Evolutionary conservation across 2,797 vertebrate genomes (phyloP).

Genomic region (Masticophis lateralis): DNA sequence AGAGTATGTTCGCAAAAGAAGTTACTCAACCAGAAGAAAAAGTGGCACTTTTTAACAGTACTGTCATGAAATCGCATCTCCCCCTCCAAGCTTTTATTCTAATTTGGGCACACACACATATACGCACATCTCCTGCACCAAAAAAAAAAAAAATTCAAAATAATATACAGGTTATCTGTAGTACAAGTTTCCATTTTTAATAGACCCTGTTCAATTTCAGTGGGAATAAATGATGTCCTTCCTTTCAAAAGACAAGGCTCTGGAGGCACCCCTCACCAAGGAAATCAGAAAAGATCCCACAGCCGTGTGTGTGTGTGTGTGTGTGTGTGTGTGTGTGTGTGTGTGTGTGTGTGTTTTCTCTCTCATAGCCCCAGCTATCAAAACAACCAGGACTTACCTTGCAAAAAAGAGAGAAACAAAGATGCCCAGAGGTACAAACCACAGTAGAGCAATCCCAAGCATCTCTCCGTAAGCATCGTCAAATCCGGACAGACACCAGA

Average conservation of each 20-base stretch:
- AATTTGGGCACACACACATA: not conserved
- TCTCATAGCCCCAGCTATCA: not conserved
- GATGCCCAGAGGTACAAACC: constrained; percentile 74
- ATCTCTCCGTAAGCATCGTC: constrained; percentile 61
- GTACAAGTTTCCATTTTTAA: not conserved
- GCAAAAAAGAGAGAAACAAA: constrained; percentile 65
- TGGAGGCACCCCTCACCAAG: not conserved
- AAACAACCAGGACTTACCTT: constrained; percentile 68
- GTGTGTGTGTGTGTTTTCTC: too few relatives aligned
- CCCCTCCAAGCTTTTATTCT: not conserved
- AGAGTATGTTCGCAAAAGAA: not conserved
- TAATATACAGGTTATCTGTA: not conserved
- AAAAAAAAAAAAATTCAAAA: not conserved
- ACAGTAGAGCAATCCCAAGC: constrained; percentile 56
- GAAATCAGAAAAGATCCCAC: not conserved
- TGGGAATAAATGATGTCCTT: not conserved
- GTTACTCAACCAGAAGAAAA: not conserved
- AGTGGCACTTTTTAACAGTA: not conserved
- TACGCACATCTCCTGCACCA: not conserved
- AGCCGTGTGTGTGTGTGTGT: too few relatives aligned
- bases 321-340: too few relatives aligned
- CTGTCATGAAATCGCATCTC: too few relatives aligned
- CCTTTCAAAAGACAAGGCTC: not conserved
- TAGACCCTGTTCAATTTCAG: not conserved
- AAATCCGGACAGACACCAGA: constrained; percentile 20